Percentiles rank a stretch among this genome's conserved stretches.
Conservation (phyloP, 2,888 invertebrate species). For the Heliconius sara region DNA sequence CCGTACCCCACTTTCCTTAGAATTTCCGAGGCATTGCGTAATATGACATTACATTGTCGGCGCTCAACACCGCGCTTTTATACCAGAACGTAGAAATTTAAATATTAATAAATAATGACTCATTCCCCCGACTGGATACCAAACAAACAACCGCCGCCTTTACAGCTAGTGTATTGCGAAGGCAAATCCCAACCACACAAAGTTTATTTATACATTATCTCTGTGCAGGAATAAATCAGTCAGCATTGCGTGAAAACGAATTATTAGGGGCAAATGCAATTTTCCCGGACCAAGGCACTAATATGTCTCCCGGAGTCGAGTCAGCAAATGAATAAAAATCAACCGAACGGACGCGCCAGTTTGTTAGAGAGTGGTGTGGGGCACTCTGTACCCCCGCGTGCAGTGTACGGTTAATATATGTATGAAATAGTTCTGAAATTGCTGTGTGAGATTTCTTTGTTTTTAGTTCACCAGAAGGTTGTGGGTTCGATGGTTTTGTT, state of each 20-base stretch:
- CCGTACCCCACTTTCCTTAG: no score
- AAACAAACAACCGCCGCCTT: no score
- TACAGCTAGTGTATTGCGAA: no score
- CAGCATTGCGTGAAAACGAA: conserved; percentile 58
- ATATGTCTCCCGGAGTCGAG: conserved; percentile 60
- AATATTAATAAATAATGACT: no score
- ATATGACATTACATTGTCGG: no score
- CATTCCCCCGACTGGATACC: background rate
- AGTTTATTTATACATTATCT: conserved; percentile 21
- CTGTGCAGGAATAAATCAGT: conserved; percentile 45
- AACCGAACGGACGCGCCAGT: conserved; percentile 52
- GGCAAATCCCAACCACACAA: background rate
- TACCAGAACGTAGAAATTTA: no score
- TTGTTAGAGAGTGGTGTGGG: conserved; percentile 47
- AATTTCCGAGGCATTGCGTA: no score
- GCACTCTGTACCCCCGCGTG: conserved; percentile 34
- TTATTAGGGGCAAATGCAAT: conserved; percentile 65
- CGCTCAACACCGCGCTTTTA: no score
- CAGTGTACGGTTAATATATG: conserved; percentile 30
- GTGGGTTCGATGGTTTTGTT: background rate
- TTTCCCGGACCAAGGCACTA: conserved; percentile 61
- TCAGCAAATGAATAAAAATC: conserved; percentile 58
- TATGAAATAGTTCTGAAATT: conserved; percentile 12
- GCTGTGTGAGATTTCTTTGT: background rate
- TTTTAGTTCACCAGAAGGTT: background rate